Evolutionary conservation across 1,140 invertebrate genomes (phyloP).

Genomic region (Olivierus martensii): DNA sequence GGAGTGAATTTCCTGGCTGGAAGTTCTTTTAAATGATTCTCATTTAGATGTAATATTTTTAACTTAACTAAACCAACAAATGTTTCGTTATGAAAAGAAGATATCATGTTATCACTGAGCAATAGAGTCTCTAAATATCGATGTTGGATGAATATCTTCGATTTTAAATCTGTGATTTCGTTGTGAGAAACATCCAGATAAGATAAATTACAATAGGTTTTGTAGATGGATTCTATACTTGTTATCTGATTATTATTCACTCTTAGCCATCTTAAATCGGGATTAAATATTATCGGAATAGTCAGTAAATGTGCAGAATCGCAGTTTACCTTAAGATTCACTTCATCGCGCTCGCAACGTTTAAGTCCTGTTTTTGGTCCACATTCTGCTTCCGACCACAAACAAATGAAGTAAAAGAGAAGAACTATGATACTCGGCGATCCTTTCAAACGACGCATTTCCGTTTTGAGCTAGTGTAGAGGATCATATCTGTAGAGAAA

Average conservation of each 20-base stretch:
- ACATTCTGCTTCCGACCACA: background rate
- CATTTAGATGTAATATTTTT: slow-evolving; percentile 54
- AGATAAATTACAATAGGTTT: too few species aligned
- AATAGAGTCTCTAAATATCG: slow-evolving; percentile 35
- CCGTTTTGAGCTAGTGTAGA: background rate
- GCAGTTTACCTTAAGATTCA: too few species aligned
- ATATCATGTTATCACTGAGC: slow-evolving; percentile 44
- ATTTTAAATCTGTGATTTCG: too few species aligned
- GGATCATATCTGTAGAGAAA: background rate
- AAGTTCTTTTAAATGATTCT: slow-evolving; percentile 60
- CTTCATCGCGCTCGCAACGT: too few species aligned
- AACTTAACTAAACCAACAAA: slow-evolving; percentile 58
- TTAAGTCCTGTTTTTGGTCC: too few species aligned
- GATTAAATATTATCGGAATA: too few species aligned
- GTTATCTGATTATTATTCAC: too few species aligned
- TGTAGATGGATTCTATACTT: too few species aligned
- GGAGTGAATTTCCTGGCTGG: slow-evolving; percentile 57
- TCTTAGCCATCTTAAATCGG: too few species aligned
- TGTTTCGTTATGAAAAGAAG: slow-evolving; percentile 50
- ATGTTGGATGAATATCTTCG: background rate
- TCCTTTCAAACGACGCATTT: slow-evolving; percentile 6
- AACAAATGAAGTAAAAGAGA: slow-evolving; percentile 12
- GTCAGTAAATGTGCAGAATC: too few species aligned
- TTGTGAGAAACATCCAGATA: too few species aligned
- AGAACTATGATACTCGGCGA: slow-evolving; percentile 11